Percentiles rank a stretch among this genome's conserved stretches.
phyloP scores from a whole-genome alignment of 2,113 vertebrate genomes.

The Eulemur macaco region DNA sequence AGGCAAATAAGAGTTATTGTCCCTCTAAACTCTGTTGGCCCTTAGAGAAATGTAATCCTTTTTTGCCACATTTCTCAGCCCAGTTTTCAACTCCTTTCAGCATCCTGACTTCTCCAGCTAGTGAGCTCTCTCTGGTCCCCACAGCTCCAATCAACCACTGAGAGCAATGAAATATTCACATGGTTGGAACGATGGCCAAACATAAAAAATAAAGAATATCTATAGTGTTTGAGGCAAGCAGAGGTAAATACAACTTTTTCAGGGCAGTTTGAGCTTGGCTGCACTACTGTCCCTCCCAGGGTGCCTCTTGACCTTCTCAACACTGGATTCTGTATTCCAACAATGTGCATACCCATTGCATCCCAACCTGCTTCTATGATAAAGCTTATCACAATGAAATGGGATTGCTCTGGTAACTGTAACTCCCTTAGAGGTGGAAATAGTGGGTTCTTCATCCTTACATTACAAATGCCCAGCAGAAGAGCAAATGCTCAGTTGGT shows the following conservation, averaged over 20 bases:
- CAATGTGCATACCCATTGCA: not conserved
- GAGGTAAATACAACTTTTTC: not conserved
- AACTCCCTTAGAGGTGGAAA: not conserved
- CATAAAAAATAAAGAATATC: not conserved
- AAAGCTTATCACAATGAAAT: not conserved
- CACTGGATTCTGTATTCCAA: fast-evolving
- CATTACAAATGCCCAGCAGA: not conserved
- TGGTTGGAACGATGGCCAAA: not conserved
- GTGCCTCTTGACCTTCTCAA: not conserved
- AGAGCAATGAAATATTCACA: not conserved
- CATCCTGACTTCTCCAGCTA: not conserved
- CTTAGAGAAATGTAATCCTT: not conserved
- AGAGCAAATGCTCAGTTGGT: not conserved
- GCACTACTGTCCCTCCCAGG: fast-evolving
- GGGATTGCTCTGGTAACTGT: not conserved
- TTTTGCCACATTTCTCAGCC: not conserved
- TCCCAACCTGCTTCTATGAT: not conserved
- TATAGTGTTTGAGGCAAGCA: not conserved
- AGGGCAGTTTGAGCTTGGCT: not conserved
- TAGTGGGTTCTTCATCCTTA: not conserved
- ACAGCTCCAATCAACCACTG: not conserved
- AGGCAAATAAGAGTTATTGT: not conserved
- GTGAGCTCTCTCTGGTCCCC: not conserved
- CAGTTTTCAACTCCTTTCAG: not conserved
- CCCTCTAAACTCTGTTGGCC: not conserved